Evolutionary conservation across 2,888 invertebrate genomes (phyloP).

Genomic region (Actias luna): DNA sequence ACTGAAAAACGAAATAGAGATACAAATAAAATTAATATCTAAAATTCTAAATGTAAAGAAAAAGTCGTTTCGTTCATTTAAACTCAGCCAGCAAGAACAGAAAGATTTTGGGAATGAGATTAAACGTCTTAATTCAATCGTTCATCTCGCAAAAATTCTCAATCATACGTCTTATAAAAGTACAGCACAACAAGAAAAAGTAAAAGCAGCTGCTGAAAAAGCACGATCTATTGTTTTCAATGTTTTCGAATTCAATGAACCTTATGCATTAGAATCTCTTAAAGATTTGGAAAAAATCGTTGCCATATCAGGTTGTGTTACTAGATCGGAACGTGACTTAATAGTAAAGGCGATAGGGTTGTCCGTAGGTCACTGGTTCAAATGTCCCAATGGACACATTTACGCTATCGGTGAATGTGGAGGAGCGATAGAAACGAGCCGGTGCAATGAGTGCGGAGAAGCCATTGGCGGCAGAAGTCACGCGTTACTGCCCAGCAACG

Average conservation of each 20-base stretch:
- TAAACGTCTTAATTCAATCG: slow-evolving; percentile 52
- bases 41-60: slow-evolving; percentile 35
- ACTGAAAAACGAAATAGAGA: slow-evolving; percentile 33
- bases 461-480: slow-evolving; percentile 80
- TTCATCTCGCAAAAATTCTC: slow-evolving; percentile 49
- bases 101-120: slow-evolving; percentile 58
- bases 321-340: slow-evolving; percentile 67
- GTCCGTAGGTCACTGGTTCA: slow-evolving; percentile 85
- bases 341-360: slow-evolving; percentile 82
- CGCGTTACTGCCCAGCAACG: slow-evolving; percentile 64
- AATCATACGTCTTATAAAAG: slow-evolving; percentile 29
- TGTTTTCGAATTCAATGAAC: slow-evolving; percentile 41
- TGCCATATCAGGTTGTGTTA: slow-evolving; percentile 41
- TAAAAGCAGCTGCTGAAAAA: slow-evolving; percentile 30
- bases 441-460: slow-evolving; percentile 82
- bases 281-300: slow-evolving; percentile 40
- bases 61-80: slow-evolving; percentile 32
- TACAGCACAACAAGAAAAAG: slow-evolving; percentile 24
- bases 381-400: slow-evolving; percentile 86
- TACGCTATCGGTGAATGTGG: slow-evolving; percentile 87
- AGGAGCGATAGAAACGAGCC: slow-evolving; percentile 78
- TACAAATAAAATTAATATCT: slow-evolving; percentile 42
- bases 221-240: slow-evolving; percentile 42
- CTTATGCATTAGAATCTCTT: slow-evolving; percentile 37
- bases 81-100: slow-evolving; percentile 66